Conservation (phyloP, 2,797 vertebrate genomes). For the Basileuterus tristriatus region DNA sequence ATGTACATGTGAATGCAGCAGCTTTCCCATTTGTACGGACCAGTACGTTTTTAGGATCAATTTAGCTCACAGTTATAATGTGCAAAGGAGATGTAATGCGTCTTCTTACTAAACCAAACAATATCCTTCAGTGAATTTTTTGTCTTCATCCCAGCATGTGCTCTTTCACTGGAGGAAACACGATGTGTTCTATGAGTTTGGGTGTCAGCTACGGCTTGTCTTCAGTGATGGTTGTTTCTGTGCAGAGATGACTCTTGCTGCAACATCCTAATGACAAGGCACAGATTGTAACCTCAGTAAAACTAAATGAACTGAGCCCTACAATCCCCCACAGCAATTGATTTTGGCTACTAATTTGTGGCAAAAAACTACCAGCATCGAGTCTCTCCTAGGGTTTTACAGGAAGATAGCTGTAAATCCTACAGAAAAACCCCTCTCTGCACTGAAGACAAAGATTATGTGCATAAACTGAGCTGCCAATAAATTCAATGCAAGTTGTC, state of each 20-base stretch:
- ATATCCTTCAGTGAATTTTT: neutral
- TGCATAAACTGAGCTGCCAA: neutral
- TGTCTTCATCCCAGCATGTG: neutral
- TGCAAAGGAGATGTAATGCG: neutral
- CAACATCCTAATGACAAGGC: neutral
- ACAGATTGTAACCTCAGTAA: neutral
- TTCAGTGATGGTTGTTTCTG: neutral
- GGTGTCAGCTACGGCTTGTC: neutral
- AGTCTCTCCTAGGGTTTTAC: neutral
- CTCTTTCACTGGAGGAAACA: neutral
- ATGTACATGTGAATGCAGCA: neutral
- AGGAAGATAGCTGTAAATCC: neutral
- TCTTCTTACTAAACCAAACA: conserved; percentile 11
- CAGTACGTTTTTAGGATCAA: conserved; percentile 14
- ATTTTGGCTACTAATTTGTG: neutral
- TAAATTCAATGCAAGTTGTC: conserved; percentile 23
- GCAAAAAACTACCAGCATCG: neutral
- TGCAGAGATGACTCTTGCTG: neutral
- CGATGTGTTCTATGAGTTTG: neutral
- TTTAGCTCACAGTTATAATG: neutral
- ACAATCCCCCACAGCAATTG: neutral
- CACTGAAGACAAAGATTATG: conserved; percentile 4
- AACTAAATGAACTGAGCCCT: neutral
- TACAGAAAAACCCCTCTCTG: neutral
- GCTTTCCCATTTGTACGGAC: neutral